These are phyloP conservation scores for Eulithis prunata DNA, from an alignment of 2,888 invertebrate species.

Conservation along the genomic window DNA sequence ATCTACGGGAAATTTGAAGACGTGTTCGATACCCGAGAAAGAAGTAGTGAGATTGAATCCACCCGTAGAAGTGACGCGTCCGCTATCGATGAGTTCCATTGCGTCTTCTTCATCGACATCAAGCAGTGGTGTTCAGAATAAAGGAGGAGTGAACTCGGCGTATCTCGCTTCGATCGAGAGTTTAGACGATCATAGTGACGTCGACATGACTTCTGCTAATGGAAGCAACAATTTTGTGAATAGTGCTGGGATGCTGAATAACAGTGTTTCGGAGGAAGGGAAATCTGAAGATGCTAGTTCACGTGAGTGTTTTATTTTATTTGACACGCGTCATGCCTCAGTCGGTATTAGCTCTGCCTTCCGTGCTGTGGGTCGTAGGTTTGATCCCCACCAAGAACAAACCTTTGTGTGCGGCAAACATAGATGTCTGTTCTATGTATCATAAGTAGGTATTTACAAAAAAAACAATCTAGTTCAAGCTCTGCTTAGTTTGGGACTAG, in stretches of 20 bases:
- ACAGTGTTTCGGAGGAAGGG: slow-evolving; percentile 65
- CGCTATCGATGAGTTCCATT: slow-evolving; percentile 91
- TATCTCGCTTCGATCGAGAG: slow-evolving; percentile 95
- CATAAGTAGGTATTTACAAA: too few species aligned
- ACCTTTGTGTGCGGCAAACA: too few species aligned
- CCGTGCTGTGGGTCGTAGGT: too few species aligned
- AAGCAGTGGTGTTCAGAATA: slow-evolving; percentile 86
- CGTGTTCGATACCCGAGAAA: slow-evolving; percentile 63
- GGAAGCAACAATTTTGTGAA: slow-evolving; percentile 77
- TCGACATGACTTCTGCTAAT: slow-evolving; percentile 82
- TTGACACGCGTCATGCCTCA: too few species aligned
- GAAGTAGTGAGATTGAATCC: slow-evolving; percentile 81
- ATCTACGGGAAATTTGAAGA: slow-evolving; percentile 76
- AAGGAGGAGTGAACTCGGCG: slow-evolving; percentile 87
- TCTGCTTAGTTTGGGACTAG: too few species aligned
- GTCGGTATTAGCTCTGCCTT: too few species aligned
- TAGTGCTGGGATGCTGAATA: slow-evolving; percentile 66
- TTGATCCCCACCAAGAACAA: too few species aligned
- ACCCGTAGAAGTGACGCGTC: slow-evolving; percentile 85
- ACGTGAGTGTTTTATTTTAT: slow-evolving; percentile 60
- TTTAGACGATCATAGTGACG: slow-evolving; percentile 91
- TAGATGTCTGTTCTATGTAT: too few species aligned
- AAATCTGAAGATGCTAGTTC: slow-evolving; percentile 61
- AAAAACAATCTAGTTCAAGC: too few species aligned
- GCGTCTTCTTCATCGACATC: slow-evolving; percentile 88